Percentiles rank a stretch among this genome's conserved stretches.
Conservation (phyloP, 2,888 invertebrate species). For the Papilio elwesi region DNA sequence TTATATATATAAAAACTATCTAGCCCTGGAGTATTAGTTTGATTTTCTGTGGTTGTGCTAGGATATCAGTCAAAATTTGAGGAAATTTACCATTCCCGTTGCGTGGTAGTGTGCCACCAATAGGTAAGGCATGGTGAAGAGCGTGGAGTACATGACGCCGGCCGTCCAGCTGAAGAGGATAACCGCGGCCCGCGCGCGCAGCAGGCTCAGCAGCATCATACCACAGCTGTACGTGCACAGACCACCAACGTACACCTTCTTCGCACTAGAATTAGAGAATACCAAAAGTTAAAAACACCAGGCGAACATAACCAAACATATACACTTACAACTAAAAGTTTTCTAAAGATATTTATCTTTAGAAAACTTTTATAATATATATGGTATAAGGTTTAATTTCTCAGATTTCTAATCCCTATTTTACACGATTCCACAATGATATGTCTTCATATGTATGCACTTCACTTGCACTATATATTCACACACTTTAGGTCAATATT, state of each 20-base stretch:
- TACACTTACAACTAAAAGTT: too few species aligned
- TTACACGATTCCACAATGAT: too few species aligned
- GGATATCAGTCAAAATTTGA: background rate
- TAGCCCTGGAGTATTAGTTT: background rate
- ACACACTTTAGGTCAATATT: too few species aligned
- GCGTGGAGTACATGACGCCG: slow-evolving; percentile 98
- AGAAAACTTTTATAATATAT: too few species aligned
- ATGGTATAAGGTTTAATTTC: too few species aligned
- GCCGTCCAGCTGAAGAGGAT: slow-evolving; percentile 96
- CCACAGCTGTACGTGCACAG: slow-evolving; percentile 94
- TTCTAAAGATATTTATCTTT: too few species aligned
- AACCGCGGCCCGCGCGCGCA: slow-evolving; percentile 90
- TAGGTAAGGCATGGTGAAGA: slow-evolving; percentile 98
- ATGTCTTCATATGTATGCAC: too few species aligned
- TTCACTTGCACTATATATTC: too few species aligned
- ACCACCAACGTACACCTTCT: slow-evolving; percentile 94
- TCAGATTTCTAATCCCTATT: too few species aligned
- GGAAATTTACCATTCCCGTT: slow-evolving; percentile 89
- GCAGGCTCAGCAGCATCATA: slow-evolving; percentile 93
- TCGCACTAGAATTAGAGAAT: slow-evolving; percentile 87
- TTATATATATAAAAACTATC: too few species aligned
- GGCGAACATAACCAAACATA: background rate
- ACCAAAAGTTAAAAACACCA: background rate
- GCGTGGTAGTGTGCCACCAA: slow-evolving; percentile 97
- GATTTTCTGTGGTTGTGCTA: background rate